Percentiles rank a stretch among this genome's conserved stretches.
Conservation (phyloP, 2,888 invertebrate species). For the Caradrina clavipalpis region DNA sequence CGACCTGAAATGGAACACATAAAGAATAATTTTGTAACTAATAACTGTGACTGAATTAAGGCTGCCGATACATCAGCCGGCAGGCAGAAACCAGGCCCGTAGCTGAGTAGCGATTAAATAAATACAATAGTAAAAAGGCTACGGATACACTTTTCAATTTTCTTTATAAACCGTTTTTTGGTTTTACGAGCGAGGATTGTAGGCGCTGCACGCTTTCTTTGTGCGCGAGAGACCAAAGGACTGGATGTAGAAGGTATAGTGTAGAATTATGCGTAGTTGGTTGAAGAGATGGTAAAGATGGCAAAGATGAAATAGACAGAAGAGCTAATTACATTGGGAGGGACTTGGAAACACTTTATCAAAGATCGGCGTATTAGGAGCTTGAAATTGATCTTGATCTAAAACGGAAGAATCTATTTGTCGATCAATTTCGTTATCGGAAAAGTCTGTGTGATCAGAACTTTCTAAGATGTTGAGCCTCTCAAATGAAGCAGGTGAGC, state of each 20-base stretch:
- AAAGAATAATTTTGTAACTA: no score
- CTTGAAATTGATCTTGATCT: slow-evolving; percentile 29
- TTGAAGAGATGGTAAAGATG: slow-evolving; percentile 49
- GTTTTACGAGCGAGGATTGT: slow-evolving; percentile 13
- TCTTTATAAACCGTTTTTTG: slow-evolving; percentile 8
- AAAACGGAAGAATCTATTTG: slow-evolving; percentile 14
- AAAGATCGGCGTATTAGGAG: slow-evolving; percentile 10
- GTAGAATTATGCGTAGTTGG: slow-evolving; percentile 55
- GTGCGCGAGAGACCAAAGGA: slow-evolving; percentile 64
- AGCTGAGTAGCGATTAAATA: no score
- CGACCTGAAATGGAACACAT: no score
- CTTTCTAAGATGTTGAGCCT: slow-evolving; percentile 17
- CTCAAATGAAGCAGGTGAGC: slow-evolving; percentile 15
- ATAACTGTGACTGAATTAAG: no score
- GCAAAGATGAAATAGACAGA: slow-evolving; percentile 16
- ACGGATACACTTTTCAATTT: no score
- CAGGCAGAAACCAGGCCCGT: no score
- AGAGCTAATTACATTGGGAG: no score
- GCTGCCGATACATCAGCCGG: no score
- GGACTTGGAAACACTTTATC: no score
- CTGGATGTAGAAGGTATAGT: slow-evolving; percentile 67
- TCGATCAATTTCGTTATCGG: slow-evolving; percentile 26
- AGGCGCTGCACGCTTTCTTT: slow-evolving; percentile 57
- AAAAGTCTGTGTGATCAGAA: slow-evolving; percentile 10
- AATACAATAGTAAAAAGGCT: no score